Evolutionary conservation across 1,140 invertebrate genomes (phyloP).

Genomic region (Anastrepha obliqua): DNA sequence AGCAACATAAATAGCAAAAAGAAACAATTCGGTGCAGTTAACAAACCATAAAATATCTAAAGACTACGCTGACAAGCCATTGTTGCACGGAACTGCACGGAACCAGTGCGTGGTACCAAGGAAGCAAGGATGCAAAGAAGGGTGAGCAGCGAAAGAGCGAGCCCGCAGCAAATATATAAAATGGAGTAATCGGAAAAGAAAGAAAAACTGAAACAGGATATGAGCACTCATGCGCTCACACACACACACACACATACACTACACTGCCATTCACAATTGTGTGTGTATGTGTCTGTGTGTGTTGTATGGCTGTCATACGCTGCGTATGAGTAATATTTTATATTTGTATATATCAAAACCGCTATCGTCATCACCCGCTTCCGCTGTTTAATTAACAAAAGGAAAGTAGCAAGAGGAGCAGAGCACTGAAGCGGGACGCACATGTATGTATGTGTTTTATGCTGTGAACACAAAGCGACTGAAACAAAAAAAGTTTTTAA

Average conservation of each 20-base stretch:
- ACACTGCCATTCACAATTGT: background rate
- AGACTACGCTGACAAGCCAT: slow-evolving; percentile 48
- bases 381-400: slow-evolving; percentile 48
- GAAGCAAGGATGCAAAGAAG: background rate
- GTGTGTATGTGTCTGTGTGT: background rate
- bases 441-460: background rate
- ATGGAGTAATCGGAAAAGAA: background rate
- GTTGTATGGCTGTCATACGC: background rate
- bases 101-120: background rate
- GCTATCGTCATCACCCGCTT: slow-evolving; percentile 30
- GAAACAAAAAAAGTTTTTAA: background rate
- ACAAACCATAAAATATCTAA: slow-evolving; percentile 53
- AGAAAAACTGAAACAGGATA: background rate
- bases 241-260: background rate
- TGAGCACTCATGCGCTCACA: background rate
- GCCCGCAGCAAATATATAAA: slow-evolving; percentile 2
- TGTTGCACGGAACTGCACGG: background rate
- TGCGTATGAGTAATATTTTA: slow-evolving; percentile 48
- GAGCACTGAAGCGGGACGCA: background rate
- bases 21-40: slow-evolving; percentile 38
- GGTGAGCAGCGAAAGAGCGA: background rate
- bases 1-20: slow-evolving; percentile 35
- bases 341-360: background rate
- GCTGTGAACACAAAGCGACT: no score
- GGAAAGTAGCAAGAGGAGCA: background rate